Evolutionary conservation across 2,888 invertebrate genomes (phyloP), one percentile per base, ranked within the genome.

Genomic region (Gymnosoma rotundatum): DNA sequence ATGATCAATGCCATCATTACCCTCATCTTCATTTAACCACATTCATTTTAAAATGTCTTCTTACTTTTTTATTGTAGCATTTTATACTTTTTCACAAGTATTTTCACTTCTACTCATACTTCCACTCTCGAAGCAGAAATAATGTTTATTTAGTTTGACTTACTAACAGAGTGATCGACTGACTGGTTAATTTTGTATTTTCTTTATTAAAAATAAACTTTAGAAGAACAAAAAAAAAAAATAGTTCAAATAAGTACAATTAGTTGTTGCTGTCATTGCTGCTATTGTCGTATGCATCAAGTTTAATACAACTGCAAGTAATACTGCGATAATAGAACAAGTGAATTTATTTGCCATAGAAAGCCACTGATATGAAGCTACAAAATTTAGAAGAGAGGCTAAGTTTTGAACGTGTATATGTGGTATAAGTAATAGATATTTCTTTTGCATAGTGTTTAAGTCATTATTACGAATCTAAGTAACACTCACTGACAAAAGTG

Each of bases 101-200:
- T 14, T 42, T 50, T 50, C 48, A 60, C 16, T 52, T 52, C 36
- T 42, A 18, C 20, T 50, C 25, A 20, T 36, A 21, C 38, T 60
- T 76, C 58, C 36, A 50, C 58, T 67, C 48, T n/a, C 56, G n/a
- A 48, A 50, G 10, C n/a, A 12, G 14, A 54, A 54, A 21, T 72
- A 16, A 32, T 32, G 8, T 32, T 32, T 32, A 32, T 72, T 52
- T 36, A 42, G 69, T 56, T 64, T 75, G 69, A 75, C 75, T 81
- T 75, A 72, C 79, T 66, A 72, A 73, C 76, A 80, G 73, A 84
- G 73, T 74, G 78, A 78, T 81, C 76, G 76, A 84, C 83, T 75
- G 83, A 79, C 83, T 83, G 74, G 75, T 79, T 83, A 83, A 79
- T 83, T 79, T 74, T 83, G 12, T 70, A 10, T 64, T 58, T 78